Percentiles rank a stretch among this genome's conserved stretches.
These are phyloP conservation scores for Zhuqinia jingwanae DNA, from an alignment of 2,888 invertebrate genomes.

Conservation along the genomic window DNA sequence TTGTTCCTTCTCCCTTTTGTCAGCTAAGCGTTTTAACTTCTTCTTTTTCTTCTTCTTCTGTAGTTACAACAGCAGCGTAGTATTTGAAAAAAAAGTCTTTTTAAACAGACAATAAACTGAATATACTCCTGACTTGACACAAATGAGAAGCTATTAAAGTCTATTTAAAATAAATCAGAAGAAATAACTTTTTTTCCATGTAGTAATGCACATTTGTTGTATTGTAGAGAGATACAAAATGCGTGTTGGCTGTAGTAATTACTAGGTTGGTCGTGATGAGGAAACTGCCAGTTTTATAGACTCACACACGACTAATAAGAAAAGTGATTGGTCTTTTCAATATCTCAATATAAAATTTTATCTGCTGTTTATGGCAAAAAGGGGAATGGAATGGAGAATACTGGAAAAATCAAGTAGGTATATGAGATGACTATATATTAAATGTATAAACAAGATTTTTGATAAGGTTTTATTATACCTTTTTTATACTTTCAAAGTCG, in stretches of 20 bases:
- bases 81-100: neutral
- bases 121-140: slow-evolving; percentile 30
- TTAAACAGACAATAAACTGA: slow-evolving; percentile 1
- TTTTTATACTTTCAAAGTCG: neutral
- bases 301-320: slow-evolving; percentile 33
- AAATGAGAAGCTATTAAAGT: slow-evolving; percentile 63
- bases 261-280: slow-evolving; percentile 48
- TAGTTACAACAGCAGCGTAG: no score
- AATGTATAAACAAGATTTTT: neutral
- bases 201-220: slow-evolving; percentile 66
- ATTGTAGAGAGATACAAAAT: slow-evolving; percentile 10
- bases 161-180: slow-evolving; percentile 45
- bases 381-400: slow-evolving; percentile 5
- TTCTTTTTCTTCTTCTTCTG: neutral
- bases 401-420: slow-evolving; percentile 34
- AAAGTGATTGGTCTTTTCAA: slow-evolving; percentile 5
- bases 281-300: slow-evolving; percentile 27
- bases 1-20: neutral
- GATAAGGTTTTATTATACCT: slow-evolving; percentile 18
- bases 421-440: slow-evolving; percentile 32
- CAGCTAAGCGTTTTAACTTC: slow-evolving; percentile 1
- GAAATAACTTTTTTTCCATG: slow-evolving; percentile 51
- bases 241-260: slow-evolving; percentile 45
- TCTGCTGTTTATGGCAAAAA: no score
- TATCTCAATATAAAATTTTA: no score